These are phyloP conservation scores for Drosophila antonietae DNA, from an alignment of 2,888 invertebrate species.

Conservation along the genomic window DNA sequence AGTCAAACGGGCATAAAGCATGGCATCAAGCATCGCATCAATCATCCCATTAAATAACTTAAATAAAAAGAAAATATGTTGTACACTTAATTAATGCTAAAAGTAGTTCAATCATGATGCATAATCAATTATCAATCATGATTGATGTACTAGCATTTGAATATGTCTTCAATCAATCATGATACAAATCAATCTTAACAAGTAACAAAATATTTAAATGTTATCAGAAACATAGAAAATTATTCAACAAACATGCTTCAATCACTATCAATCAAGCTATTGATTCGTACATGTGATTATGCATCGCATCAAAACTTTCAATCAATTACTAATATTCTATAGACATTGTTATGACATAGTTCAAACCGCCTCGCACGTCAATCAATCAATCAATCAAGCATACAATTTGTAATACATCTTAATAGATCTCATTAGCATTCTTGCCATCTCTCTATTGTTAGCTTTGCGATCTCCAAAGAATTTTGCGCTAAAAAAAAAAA, in stretches of 20 bases:
- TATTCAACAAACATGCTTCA: constrained; percentile 19
- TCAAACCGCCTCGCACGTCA: constrained; percentile 7
- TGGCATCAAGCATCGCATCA: neutral
- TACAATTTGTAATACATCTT: constrained; percentile 23
- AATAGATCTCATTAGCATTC: constrained; percentile 52
- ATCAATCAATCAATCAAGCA: constrained; percentile 32
- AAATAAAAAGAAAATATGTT: neutral
- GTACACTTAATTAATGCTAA: neutral
- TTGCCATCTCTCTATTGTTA: neutral
- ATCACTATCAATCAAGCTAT: neutral
- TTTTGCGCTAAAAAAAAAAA: neutral
- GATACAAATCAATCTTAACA: neutral
- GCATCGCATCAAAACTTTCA: neutral
- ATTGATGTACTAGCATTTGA: neutral
- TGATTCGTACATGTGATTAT: neutral
- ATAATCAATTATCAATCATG: neutral
- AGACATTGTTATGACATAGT: constrained; percentile 2
- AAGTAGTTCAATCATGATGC: constrained; percentile 25
- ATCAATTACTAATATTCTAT: neutral
- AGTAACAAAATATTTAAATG: neutral
- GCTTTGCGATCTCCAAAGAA: constrained; percentile 7
- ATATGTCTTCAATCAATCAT: no score
- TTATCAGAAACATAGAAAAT: neutral
- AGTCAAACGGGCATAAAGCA: neutral
- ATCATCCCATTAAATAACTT: neutral